Conservation (phyloP, 2,113 vertebrate species). For the Anguilla rostrata region DNA sequence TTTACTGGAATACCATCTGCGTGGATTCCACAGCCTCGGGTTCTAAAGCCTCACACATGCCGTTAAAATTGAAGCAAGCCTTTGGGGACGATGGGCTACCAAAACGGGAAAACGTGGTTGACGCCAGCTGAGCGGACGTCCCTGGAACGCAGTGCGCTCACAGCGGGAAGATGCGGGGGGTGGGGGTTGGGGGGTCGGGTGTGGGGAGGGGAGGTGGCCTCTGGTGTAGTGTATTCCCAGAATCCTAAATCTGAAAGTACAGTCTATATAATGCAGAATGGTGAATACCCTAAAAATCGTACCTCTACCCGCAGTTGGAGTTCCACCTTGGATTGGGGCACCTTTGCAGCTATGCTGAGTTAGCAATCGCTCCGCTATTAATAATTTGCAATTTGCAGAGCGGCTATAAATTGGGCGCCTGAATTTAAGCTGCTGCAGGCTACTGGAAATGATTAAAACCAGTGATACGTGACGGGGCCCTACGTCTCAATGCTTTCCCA, state of each 20-base stretch:
- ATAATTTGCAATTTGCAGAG: not conserved
- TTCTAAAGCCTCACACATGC: not conserved
- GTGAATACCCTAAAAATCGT: no score
- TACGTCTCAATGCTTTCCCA: constrained; percentile 3
- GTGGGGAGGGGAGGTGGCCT: no score
- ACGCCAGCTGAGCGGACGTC: no score
- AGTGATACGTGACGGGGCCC: constrained; percentile 3
- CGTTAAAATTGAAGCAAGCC: not conserved
- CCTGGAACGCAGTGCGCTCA: not conserved
- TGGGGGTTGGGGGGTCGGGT: no score
- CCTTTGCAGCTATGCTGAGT: not conserved
- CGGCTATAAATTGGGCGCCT: not conserved
- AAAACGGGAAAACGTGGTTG: no score
- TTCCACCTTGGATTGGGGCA: not conserved
- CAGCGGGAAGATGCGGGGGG: not conserved
- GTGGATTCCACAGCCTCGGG: not conserved
- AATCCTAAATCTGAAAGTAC: no score
- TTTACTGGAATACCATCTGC: not conserved
- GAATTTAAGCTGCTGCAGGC: not conserved
- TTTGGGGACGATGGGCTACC: not conserved
- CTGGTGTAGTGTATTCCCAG: not conserved
- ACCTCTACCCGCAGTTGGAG: not conserved
- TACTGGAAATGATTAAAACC: constrained; percentile 12
- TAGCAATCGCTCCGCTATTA: not conserved
- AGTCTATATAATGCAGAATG: not conserved